Conservation (phyloP, 2,113 vertebrate genomes). For the Syngnathus scovelli region DNA sequence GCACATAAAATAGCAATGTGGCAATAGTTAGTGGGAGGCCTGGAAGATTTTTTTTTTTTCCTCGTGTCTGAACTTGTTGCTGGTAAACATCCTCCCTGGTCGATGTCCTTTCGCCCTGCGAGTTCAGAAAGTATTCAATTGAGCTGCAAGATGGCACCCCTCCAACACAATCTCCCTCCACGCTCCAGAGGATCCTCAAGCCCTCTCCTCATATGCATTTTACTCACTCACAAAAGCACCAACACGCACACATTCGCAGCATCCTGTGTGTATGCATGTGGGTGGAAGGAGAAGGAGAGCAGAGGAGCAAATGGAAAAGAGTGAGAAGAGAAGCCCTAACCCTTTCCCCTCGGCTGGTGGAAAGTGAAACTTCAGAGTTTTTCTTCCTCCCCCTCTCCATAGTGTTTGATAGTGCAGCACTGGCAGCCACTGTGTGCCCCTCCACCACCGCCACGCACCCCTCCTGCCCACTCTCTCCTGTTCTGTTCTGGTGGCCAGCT, state of each 20-base stretch:
- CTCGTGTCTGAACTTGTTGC: constrained; percentile 45
- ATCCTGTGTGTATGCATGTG: constrained; percentile 62
- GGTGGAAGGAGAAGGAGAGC: constrained; percentile 71
- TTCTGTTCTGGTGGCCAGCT: constrained; percentile 73
- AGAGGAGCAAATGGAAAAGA: constrained; percentile 61
- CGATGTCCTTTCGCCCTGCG: constrained; percentile 48
- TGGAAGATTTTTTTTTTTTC: constrained; percentile 7
- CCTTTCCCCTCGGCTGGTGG: constrained; percentile 65
- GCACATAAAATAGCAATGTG: constrained; percentile 10
- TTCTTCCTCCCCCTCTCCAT: constrained; percentile 64
- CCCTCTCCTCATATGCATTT: constrained; percentile 62
- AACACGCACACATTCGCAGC: constrained; percentile 38
- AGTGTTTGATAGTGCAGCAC: constrained; percentile 65
- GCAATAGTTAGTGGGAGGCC: constrained; percentile 20
- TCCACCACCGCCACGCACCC: neutral
- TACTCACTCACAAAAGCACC: constrained; percentile 39
- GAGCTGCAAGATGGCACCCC: constrained; percentile 61
- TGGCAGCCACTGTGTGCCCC: constrained; percentile 68
- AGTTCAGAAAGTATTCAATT: constrained; percentile 45
- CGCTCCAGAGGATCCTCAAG: constrained; percentile 58
- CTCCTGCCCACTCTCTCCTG: constrained; percentile 63
- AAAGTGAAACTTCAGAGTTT: constrained; percentile 67
- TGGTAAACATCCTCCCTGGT: constrained; percentile 44
- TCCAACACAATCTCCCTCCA: constrained; percentile 64
- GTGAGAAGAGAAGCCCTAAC: constrained; percentile 66